Evolutionary conservation across 2,113 vertebrate genomes (phyloP).

Genomic region (Gambusia holbrooki): DNA sequence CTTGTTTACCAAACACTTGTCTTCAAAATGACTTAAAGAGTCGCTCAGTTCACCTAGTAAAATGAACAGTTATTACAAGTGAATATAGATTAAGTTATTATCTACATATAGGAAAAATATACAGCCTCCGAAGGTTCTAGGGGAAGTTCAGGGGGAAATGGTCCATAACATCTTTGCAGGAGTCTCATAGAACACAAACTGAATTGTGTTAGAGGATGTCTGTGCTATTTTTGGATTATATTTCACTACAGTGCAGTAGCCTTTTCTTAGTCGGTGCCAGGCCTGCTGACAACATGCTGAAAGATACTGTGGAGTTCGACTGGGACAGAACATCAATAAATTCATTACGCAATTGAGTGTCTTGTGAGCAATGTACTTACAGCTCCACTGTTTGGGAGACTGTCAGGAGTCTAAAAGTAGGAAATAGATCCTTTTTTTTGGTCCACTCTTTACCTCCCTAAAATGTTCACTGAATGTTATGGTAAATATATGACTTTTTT

Average conservation of each 20-base stretch:
- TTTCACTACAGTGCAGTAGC: constrained; percentile 21
- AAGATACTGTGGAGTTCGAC: constrained; percentile 26
- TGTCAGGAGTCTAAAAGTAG: neutral
- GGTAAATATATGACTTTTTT: constrained; percentile 1
- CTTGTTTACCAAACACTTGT: neutral
- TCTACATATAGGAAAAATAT: neutral
- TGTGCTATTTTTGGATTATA: constrained; percentile 42
- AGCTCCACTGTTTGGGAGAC: constrained; percentile 33
- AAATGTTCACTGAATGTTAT: neutral
- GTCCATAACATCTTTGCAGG: neutral
- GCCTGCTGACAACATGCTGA: constrained; percentile 54
- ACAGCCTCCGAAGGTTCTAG: neutral
- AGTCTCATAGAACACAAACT: constrained; percentile 18
- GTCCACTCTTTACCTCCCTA: neutral
- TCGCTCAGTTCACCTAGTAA: neutral
- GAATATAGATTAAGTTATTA: neutral
- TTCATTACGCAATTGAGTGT: constrained; percentile 68
- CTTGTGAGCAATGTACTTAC: constrained; percentile 39
- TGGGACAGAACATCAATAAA: constrained; percentile 60
- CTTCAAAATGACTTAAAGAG: neutral
- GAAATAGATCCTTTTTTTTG: constrained; percentile 14
- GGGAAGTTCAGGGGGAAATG: neutral
- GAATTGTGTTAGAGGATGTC: constrained; percentile 1
- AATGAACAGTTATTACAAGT: neutral
- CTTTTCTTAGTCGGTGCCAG: constrained; percentile 4